These are phyloP conservation scores for Psittacula cyanocephala DNA, from an alignment of 2,113 vertebrate species.

Conservation along the genomic window DNA sequence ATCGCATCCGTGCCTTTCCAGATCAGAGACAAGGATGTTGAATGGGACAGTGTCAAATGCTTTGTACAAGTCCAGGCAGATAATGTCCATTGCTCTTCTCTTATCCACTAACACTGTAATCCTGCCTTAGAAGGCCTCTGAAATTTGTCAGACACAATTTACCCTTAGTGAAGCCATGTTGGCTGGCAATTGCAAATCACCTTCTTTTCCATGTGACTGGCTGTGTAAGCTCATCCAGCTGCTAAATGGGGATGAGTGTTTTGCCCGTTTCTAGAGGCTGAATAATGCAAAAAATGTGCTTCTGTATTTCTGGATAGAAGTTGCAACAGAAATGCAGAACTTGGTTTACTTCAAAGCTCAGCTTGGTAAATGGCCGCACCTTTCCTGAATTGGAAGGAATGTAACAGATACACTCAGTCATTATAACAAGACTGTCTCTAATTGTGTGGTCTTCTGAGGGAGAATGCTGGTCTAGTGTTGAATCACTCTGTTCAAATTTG, in stretches of 20 bases:
- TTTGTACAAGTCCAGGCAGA: not conserved
- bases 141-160: not conserved
- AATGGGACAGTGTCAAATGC: no score
- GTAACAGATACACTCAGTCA: not conserved
- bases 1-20: rapidly evolving
- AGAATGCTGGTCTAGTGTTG: not conserved
- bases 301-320: not conserved
- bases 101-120: not conserved
- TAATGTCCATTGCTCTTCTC: not conserved
- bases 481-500: not conserved
- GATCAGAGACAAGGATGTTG: not conserved
- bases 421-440: not conserved
- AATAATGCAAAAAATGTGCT: not conserved
- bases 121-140: rapidly evolving
- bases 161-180: not conserved
- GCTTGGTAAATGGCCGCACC: not conserved
- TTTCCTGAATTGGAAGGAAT: not conserved
- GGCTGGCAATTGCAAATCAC: not conserved
- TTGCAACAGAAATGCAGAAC: not conserved
- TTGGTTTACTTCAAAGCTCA: not conserved
- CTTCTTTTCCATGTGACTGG: not conserved
- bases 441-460: not conserved
- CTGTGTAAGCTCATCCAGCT: not conserved
- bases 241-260: not conserved
- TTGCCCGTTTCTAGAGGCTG: not conserved